Percentiles rank a stretch among this genome's conserved stretches.
These are phyloP conservation scores for Zaprionus gabonicus DNA, from an alignment of 1,140 invertebrate species.

Conservation along the genomic window DNA sequence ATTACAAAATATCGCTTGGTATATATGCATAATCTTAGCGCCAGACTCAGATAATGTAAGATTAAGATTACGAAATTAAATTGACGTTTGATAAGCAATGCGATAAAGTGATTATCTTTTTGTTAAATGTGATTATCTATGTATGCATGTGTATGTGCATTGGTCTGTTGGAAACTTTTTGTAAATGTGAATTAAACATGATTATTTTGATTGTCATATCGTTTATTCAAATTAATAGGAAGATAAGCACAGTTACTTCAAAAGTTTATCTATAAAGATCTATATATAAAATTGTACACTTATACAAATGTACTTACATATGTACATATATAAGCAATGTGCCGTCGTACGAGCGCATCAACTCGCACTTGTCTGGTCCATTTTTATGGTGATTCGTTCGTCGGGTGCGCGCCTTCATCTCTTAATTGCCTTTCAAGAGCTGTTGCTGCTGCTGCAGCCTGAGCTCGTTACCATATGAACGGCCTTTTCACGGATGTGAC, in stretches of 20 bases:
- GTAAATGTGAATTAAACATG: not conserved
- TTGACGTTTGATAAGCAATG: not conserved
- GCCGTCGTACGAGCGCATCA: not conserved
- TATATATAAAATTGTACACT: not conserved
- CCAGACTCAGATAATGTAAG: too few relatives aligned
- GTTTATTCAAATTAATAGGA: not conserved
- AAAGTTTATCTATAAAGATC: not conserved
- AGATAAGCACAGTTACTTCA: not conserved
- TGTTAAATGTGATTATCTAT: too few relatives aligned
- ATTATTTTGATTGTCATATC: not conserved
- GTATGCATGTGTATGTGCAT: too few relatives aligned
- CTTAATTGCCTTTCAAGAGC: constrained; percentile 69
- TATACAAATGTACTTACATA: not conserved
- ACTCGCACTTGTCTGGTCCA: not conserved
- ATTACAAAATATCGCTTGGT: not conserved
- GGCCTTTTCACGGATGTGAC: constrained; percentile 47
- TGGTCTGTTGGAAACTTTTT: too few relatives aligned
- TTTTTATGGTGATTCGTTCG: constrained; percentile 8
- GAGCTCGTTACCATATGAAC: constrained; percentile 56
- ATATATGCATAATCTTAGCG: too few relatives aligned
- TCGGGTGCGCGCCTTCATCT: constrained; percentile 19
- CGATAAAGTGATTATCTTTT: not conserved
- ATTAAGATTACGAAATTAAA: not conserved
- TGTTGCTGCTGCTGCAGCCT: constrained; percentile 14
- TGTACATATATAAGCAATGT: not conserved